Percentiles rank a stretch among this genome's conserved stretches.
Evolutionary conservation across 2,888 invertebrate genomes (phyloP).

Genomic region (Macrophya annulata): DNA sequence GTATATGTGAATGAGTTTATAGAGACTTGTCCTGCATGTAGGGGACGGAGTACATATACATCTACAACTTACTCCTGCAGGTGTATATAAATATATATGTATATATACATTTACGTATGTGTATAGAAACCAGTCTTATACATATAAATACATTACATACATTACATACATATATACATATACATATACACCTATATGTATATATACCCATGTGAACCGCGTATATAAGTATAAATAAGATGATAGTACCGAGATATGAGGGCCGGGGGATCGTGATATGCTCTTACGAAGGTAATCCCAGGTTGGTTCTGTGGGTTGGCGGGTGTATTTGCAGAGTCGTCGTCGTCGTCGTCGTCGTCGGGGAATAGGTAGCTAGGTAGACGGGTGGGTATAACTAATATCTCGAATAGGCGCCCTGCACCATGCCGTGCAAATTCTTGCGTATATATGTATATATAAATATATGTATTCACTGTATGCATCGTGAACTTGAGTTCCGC

Average conservation of each 20-base stretch:
- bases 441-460: not conserved
- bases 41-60: not conserved
- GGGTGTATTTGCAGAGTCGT: constrained; percentile 31
- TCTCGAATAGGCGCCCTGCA: not conserved
- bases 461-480: not conserved
- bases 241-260: constrained; percentile 50
- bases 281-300: constrained; percentile 50
- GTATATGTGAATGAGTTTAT: not conserved
- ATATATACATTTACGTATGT: not conserved
- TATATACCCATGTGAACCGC: not conserved
- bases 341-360: not conserved
- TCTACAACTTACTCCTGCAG: no score
- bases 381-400: constrained; percentile 38
- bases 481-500: not conserved
- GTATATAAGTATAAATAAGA: constrained; percentile 50
- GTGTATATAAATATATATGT: not conserved
- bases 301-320: not conserved
- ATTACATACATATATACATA: not conserved
- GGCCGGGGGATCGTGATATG: constrained; percentile 43
- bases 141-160: no score
- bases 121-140: not conserved
- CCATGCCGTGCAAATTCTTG: not conserved
- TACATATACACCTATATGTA: not conserved
- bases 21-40: not conserved
- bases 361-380: not conserved